phyloP scores from a whole-genome alignment of 2,113 vertebrate species.

The Grallaria varia region DNA sequence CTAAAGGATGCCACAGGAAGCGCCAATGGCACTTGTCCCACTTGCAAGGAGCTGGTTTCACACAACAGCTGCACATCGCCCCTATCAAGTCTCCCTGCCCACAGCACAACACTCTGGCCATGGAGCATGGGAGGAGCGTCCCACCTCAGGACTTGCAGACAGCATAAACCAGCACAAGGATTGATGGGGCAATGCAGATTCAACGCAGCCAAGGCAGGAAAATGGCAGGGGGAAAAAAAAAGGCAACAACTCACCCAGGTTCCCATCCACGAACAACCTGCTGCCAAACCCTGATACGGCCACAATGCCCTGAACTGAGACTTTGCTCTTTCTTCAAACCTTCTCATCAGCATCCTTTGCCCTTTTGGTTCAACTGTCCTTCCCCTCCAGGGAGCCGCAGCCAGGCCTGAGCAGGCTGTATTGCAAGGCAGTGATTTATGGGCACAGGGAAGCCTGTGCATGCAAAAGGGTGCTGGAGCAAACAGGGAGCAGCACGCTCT shows the following conservation, averaged over 20 bases:
- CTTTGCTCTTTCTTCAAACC: not conserved
- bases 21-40: not conserved
- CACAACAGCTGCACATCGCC: not conserved
- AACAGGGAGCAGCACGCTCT: not conserved
- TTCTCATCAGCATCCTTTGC: not conserved
- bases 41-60: not conserved
- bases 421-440: not conserved
- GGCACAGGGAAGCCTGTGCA: not conserved
- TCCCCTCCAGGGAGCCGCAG: not conserved
- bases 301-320: not conserved
- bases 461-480: not conserved
- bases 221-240: not conserved
- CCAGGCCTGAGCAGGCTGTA: not conserved
- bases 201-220: not conserved
- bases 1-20: not conserved
- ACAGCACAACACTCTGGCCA: rapidly evolving
- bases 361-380: not conserved
- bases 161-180: not conserved
- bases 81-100: rapidly evolving
- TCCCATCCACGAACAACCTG: not conserved
- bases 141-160: not conserved
- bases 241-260: rapidly evolving
- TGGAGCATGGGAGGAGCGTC: rapidly evolving
- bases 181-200: not conserved
- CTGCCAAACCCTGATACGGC: not conserved